Evolutionary conservation across 2,888 invertebrate species (phyloP).

Genomic region (Margaritifera margaritifera): DNA sequence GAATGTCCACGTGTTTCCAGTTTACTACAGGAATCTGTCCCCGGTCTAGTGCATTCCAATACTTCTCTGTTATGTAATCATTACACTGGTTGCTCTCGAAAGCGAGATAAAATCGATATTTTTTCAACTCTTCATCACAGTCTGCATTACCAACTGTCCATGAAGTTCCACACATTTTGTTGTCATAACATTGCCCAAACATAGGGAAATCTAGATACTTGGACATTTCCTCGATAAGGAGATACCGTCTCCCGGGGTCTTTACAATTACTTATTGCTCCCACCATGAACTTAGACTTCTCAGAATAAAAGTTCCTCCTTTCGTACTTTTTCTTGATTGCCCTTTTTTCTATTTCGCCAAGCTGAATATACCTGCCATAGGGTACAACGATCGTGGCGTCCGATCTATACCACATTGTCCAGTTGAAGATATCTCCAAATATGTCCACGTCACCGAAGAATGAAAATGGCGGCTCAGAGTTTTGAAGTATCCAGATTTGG

Average conservation of each 20-base stretch:
- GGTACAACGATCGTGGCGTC: slow-evolving; percentile 50
- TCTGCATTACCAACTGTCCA: slow-evolving; percentile 1
- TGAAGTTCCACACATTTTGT: background rate
- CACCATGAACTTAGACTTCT: slow-evolving; percentile 27
- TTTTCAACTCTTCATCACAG: slow-evolving; percentile 7
- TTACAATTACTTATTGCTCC: slow-evolving; percentile 35
- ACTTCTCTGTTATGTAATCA: slow-evolving; percentile 39
- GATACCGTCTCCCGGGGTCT: slow-evolving; percentile 31
- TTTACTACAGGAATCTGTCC: slow-evolving; percentile 35
- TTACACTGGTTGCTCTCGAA: slow-evolving; percentile 37
- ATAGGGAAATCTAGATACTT: slow-evolving; percentile 25
- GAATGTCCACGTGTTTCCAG: slow-evolving; percentile 26
- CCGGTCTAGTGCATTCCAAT: slow-evolving; percentile 18
- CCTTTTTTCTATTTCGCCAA: slow-evolving; percentile 10
- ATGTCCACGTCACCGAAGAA: slow-evolving; percentile 38
- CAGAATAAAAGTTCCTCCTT: slow-evolving; percentile 23
- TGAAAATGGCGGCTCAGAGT: slow-evolving; percentile 52
- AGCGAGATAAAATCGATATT: slow-evolving; percentile 35
- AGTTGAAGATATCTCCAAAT: slow-evolving; percentile 47
- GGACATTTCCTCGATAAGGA: slow-evolving; percentile 26
- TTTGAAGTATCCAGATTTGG: slow-evolving; percentile 56
- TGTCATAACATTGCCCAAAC: slow-evolving; percentile 17
- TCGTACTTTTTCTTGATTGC: slow-evolving; percentile 4
- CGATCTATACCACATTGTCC: slow-evolving; percentile 54
- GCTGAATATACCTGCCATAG: slow-evolving; percentile 37